phyloP scores from a whole-genome alignment of 2,113 vertebrate species.

The Clupea harengus region DNA sequence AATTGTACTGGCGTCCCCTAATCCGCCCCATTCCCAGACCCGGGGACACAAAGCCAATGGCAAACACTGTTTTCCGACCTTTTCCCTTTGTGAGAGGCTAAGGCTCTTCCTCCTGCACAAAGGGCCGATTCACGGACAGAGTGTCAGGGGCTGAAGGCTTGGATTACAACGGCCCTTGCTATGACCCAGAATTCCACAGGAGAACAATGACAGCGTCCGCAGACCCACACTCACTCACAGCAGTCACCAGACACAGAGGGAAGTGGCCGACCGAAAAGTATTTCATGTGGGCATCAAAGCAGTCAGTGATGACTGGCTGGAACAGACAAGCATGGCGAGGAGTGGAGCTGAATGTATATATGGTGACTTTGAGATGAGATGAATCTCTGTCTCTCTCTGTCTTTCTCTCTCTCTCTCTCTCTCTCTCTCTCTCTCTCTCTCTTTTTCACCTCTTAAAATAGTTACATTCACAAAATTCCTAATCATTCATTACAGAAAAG shows the following conservation, averaged over 20 bases:
- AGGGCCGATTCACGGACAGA: slow-evolving; percentile 50
- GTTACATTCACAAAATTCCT: neutral
- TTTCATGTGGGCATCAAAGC: slow-evolving; percentile 31
- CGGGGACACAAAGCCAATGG: slow-evolving; percentile 39
- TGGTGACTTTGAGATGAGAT: neutral
- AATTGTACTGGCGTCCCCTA: slow-evolving; percentile 32
- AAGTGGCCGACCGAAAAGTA: slow-evolving; percentile 14
- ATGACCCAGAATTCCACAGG: slow-evolving; percentile 50
- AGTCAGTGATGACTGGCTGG: slow-evolving; percentile 20
- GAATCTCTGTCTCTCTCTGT: neutral
- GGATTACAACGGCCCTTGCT: slow-evolving; percentile 49
- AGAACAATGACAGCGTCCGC: slow-evolving; percentile 37
- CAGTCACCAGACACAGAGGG: neutral
- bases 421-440: slow-evolving; percentile 1
- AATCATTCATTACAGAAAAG: neutral
- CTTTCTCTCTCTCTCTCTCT: neutral
- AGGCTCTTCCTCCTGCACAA: slow-evolving; percentile 49
- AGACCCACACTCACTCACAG: neutral
- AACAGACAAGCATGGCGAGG: neutral
- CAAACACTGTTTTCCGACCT: slow-evolving; percentile 48
- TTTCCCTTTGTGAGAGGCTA: slow-evolving; percentile 34
- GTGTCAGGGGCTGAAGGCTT: slow-evolving; percentile 45
- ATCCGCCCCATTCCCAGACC: slow-evolving; percentile 33
- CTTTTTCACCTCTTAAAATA: too few species aligned
- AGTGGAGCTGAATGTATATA: neutral